Evolutionary conservation across 2,888 invertebrate genomes (phyloP), one percentile per base, ranked within the genome.

Genomic region (Falcaria lacertinaria): DNA sequence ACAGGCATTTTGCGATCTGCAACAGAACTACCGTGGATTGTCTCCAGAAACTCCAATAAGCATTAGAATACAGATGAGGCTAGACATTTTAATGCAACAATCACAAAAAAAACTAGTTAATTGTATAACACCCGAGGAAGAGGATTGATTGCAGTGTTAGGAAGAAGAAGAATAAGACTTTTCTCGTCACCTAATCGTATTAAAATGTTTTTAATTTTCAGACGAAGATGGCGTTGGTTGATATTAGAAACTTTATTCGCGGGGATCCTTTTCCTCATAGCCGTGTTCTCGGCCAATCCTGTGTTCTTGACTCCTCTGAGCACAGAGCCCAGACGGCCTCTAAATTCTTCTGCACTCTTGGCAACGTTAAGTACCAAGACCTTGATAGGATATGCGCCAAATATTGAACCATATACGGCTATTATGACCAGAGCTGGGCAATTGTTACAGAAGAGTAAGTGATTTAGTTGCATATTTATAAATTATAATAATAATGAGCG

Each of bases 241-340:
- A 15, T 67, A 1, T 32, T 57, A 0, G 77, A 84, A 49, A 61
- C 74, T 0, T 0, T 69, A 0, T 70, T 84, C 19, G 78, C 74
- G 0, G 54, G 52, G 0, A 1, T 67, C 0, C 43, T 81, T 3
- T 75, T 78, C 45, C 33, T 75, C 0, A 2, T 56, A 0, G 69
- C 82, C 0, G 64, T 80, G 8, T 60, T 68, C 14, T 64, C 70
- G 14, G 78, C 86, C 0, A 76, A 69, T 50, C 85, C 85, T 0
- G 80, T 85, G 32, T 87, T 87, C 58, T 61, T 87, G 33, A 80
- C 70, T 1, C 78, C 83, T 0, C 47, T 86, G n/a, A 60, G 74
- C 44, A 66, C 66, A 0, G 63, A 72, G 3, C 80, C 81, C 0
- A 64, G 66, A 5, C 60, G 69, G 0, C 77, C 80, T 0, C 49